Percentiles rank a stretch among this genome's conserved stretches.
Conservation (phyloP, 1,140 invertebrate species). For the Neodiprion virginianus region DNA sequence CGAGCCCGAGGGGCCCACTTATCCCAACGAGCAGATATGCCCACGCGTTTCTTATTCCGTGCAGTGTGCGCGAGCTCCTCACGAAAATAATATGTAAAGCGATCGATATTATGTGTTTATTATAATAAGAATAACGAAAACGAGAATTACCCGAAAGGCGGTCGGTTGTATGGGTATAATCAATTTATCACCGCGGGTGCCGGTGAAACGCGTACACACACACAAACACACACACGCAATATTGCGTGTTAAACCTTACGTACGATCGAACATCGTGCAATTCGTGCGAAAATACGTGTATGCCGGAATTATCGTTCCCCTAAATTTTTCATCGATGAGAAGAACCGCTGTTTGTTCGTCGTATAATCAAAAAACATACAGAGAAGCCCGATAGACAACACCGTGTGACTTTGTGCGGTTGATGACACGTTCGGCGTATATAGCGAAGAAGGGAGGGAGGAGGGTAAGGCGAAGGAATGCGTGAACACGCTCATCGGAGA, state of each 20-base stretch:
- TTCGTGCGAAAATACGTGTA: no score
- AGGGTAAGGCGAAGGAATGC: neutral
- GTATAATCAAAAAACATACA: no score
- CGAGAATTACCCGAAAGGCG: neutral
- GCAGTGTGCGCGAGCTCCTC: neutral
- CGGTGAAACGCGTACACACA: neutral
- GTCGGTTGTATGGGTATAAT: neutral
- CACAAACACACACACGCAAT: no score
- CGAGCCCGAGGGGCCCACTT: no score
- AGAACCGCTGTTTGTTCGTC: no score
- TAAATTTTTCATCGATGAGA: no score
- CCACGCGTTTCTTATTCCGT: neutral
- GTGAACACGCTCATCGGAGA: slow-evolving; percentile 6
- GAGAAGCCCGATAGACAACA: neutral
- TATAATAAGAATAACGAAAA: neutral
- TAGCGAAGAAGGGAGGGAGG: neutral
- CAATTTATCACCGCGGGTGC: slow-evolving; percentile 4
- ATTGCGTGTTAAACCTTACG: no score
- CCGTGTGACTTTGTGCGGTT: neutral
- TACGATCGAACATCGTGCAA: no score
- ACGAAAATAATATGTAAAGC: neutral
- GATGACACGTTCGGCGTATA: neutral
- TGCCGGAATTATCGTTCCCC: no score
- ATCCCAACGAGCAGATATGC: no score
- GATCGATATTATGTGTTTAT: slow-evolving; percentile 6